Evolutionary conservation across 2,888 invertebrate genomes (phyloP).

Genomic region (Sthenelais limicola): DNA sequence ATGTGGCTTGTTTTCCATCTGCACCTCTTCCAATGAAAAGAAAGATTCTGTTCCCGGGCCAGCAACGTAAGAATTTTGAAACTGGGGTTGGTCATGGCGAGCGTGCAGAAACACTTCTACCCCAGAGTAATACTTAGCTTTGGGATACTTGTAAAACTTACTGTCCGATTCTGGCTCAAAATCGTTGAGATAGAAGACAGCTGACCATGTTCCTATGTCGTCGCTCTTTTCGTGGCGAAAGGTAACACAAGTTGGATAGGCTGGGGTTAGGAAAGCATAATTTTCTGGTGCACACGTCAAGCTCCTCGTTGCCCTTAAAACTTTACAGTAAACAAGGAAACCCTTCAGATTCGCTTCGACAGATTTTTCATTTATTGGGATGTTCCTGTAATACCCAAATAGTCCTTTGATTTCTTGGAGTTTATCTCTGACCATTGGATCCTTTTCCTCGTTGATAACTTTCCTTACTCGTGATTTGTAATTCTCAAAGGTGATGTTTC

Average conservation of each 20-base stretch:
- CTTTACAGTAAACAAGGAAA: constrained; percentile 14
- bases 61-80: neutral
- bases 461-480: neutral
- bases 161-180: constrained; percentile 22
- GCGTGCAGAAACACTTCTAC: constrained; percentile 14
- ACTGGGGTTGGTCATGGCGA: neutral
- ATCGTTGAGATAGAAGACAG: constrained; percentile 7
- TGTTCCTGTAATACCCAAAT: constrained; percentile 7
- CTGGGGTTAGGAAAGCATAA: constrained; percentile 10
- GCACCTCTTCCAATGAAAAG: neutral
- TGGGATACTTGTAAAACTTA: constrained; percentile 11
- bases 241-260: constrained; percentile 1
- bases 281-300: neutral
- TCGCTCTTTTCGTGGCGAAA: constrained; percentile 4
- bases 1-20: neutral
- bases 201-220: neutral
- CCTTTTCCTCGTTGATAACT: neutral
- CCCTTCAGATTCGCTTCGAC: neutral
- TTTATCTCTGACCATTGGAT: neutral
- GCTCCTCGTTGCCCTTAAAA: neutral
- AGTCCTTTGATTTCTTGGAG: neutral
- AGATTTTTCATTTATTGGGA: neutral
- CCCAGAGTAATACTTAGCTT: constrained; percentile 2
- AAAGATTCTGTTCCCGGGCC: constrained; percentile 2
- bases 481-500: neutral